Evolutionary conservation across 2,113 vertebrate species (phyloP).

Genomic region (Cheirogaleus medius): DNA sequence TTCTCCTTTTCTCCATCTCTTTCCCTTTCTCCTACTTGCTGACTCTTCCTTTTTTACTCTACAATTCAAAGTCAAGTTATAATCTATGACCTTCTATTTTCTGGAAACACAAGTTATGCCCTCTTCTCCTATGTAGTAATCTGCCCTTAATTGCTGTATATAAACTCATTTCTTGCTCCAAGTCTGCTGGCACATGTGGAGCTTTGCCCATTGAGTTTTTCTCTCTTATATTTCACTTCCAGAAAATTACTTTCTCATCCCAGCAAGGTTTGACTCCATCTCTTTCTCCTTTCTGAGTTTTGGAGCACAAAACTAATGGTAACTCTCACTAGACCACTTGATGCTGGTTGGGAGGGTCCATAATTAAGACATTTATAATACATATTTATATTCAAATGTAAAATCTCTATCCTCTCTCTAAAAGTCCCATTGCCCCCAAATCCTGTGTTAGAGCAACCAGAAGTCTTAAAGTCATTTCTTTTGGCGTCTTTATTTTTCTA

Average conservation of each 20-base stretch:
- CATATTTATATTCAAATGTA: not conserved
- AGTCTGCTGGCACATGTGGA: not conserved
- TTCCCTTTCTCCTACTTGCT: not conserved
- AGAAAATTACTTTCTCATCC: not conserved
- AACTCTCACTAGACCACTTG: not conserved
- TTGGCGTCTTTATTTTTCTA: not conserved
- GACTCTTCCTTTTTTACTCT: not conserved
- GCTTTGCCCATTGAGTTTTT: not conserved
- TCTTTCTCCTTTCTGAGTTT: not conserved
- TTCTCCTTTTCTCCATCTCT: not conserved
- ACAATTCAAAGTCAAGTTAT: not conserved
- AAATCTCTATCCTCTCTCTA: not conserved
- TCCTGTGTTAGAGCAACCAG: not conserved
- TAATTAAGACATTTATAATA: not conserved
- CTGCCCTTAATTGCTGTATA: not conserved
- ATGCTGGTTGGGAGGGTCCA: not conserved
- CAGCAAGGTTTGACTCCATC: not conserved
- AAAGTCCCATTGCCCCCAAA: not conserved
- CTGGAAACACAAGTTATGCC: not conserved
- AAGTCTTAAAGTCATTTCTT: not conserved
- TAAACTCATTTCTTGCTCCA: not conserved
- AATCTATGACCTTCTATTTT: not conserved
- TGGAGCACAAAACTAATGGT: not conserved
- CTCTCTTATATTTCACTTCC: not conserved
- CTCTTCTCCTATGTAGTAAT: not conserved